phyloP scores from a whole-genome alignment of 1,140 invertebrate genomes.

The Octopus sinensis region DNA sequence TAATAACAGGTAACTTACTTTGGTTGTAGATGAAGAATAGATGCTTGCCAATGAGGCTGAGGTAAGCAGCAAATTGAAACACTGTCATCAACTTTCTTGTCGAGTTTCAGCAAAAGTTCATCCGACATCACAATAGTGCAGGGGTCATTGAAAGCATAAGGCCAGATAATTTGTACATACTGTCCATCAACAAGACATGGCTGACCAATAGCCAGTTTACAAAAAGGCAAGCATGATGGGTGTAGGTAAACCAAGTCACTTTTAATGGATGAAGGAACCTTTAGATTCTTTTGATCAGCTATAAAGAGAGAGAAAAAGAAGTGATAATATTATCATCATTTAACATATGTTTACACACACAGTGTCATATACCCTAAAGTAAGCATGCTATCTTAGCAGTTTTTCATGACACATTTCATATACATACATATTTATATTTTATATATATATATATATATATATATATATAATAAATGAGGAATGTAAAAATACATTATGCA shows the following conservation, averaged over 20 bases:
- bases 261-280: constrained; percentile 15
- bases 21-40: constrained; percentile 15
- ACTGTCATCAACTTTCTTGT: constrained; percentile 4
- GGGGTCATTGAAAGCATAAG: constrained; percentile 17
- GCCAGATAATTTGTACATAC: constrained; percentile 29
- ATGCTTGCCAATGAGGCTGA: neutral
- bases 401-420: neutral
- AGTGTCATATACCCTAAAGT: neutral
- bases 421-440: neutral
- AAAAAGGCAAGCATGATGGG: constrained; percentile 30
- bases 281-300: neutral
- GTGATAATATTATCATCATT: neutral
- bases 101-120: neutral
- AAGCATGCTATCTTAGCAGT: neutral
- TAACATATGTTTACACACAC: neutral
- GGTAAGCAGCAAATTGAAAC: constrained; percentile 18
- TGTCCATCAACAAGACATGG: constrained; percentile 26
- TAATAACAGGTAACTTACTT: constrained; percentile 13
- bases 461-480: neutral
- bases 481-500: no score
- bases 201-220: constrained; percentile 29
- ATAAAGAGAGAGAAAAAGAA: neutral
- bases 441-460: neutral
- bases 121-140: constrained; percentile 23
- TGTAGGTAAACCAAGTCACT: constrained; percentile 27